phyloP scores from a whole-genome alignment of 2,888 invertebrate genomes.

The Chymomyza fuscimana region DNA sequence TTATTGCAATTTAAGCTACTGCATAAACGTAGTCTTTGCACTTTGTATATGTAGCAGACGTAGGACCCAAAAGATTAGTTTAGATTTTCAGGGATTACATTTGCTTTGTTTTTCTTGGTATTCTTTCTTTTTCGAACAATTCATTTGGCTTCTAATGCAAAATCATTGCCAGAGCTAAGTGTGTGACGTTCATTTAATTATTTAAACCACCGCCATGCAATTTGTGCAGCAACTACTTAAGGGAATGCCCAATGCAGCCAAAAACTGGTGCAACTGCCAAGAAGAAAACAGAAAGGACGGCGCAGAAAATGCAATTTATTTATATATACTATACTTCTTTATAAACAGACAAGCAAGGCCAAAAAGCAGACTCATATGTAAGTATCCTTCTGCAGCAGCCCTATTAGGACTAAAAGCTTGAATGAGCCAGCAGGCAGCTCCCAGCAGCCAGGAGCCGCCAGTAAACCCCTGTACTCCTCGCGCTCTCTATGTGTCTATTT shows the following conservation, averaged over 20 bases:
- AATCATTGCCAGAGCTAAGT: slow-evolving; percentile 37
- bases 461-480: neutral
- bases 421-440: slow-evolving; percentile 5
- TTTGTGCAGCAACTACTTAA: slow-evolving; percentile 36
- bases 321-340: slow-evolving; percentile 38
- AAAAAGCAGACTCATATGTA: slow-evolving; percentile 3
- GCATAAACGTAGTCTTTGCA: slow-evolving; percentile 5
- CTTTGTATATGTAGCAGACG: neutral
- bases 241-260: slow-evolving; percentile 17
- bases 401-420: neutral
- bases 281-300: neutral
- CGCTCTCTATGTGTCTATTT: too few relatives aligned
- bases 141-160: slow-evolving; percentile 11
- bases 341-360: slow-evolving; percentile 35
- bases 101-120: slow-evolving; percentile 2
- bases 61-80: neutral
- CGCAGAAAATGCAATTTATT: slow-evolving; percentile 58
- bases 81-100: neutral
- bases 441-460: neutral
- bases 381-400: neutral
- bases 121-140: neutral
- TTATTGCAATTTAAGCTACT: neutral
- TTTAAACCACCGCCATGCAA: slow-evolving; percentile 55
- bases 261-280: neutral
- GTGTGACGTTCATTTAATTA: slow-evolving; percentile 53